These are phyloP conservation scores for Chiloscyllium punctatum DNA, from an alignment of 2,797 vertebrate genomes.

Conservation along the genomic window DNA sequence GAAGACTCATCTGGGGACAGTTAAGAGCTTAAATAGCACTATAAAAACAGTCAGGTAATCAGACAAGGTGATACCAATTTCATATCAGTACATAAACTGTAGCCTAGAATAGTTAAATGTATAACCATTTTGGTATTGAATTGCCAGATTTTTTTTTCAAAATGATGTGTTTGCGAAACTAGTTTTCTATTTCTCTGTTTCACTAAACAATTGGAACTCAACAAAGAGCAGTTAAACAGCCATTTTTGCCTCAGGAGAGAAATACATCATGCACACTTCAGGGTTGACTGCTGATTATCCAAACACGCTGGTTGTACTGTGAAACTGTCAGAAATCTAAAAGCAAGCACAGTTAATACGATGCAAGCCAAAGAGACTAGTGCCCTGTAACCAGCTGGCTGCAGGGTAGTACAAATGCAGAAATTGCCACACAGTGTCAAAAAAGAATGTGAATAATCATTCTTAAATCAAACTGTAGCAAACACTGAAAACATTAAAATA, in stretches of 20 bases:
- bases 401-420: too few relatives aligned
- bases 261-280: constrained; percentile 1
- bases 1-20: background rate
- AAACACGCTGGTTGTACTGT: background rate
- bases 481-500: background rate
- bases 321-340: constrained; percentile 23
- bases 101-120: background rate
- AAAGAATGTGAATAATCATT: background rate
- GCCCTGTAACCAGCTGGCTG: background rate
- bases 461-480: background rate
- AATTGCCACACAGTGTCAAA: background rate
- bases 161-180: background rate
- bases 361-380: background rate
- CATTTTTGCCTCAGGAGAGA: background rate
- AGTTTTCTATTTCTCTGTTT: background rate
- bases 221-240: background rate
- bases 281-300: background rate
- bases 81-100: background rate
- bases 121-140: background rate
- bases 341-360: background rate
- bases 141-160: background rate
- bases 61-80: background rate
- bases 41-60: background rate
- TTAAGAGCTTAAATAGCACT: background rate
- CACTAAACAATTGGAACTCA: constrained; percentile 20